Conservation (phyloP, 2,113 vertebrate species). For the Octodon degus region DNA sequence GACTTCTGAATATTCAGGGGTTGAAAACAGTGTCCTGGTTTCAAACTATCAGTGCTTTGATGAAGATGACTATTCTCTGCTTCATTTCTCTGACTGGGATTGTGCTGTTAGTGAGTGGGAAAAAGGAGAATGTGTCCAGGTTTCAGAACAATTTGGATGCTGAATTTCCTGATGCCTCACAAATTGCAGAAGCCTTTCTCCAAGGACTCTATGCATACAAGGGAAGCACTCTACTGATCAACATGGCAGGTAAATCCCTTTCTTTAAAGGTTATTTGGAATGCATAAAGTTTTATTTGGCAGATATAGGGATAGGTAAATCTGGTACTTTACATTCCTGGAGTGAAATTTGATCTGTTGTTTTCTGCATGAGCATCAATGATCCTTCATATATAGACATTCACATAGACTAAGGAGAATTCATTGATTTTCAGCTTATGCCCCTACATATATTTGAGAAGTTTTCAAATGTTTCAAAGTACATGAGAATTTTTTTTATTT, state of each 20-base stretch:
- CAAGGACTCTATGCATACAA: constrained; percentile 76
- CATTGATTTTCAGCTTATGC: not conserved
- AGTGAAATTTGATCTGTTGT: not conserved
- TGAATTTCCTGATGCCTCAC: not conserved
- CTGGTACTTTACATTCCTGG: not conserved
- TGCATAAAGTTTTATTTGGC: not conserved
- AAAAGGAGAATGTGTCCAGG: not conserved
- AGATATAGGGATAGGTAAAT: not conserved
- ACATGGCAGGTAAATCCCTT: constrained; percentile 84
- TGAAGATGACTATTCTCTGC: constrained; percentile 84
- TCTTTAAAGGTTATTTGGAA: not conserved
- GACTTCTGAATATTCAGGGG: constrained; percentile 80
- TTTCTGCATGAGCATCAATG: not conserved
- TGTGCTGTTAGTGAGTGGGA: constrained; percentile 68
- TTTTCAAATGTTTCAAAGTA: not conserved
- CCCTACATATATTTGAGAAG: not conserved
- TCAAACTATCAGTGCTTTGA: constrained; percentile 82
- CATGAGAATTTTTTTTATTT: not conserved
- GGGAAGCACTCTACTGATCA: constrained; percentile 83
- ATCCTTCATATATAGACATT: not conserved
- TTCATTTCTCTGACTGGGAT: constrained; percentile 80
- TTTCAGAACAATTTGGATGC: not conserved
- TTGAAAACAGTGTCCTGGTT: constrained; percentile 79
- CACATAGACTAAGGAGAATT: not conserved
- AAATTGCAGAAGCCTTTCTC: constrained; percentile 80